Percentiles rank a stretch among this genome's conserved stretches.
Conservation (phyloP, 2,797 vertebrate species). For the Sternarchorhynchus goeldii region DNA sequence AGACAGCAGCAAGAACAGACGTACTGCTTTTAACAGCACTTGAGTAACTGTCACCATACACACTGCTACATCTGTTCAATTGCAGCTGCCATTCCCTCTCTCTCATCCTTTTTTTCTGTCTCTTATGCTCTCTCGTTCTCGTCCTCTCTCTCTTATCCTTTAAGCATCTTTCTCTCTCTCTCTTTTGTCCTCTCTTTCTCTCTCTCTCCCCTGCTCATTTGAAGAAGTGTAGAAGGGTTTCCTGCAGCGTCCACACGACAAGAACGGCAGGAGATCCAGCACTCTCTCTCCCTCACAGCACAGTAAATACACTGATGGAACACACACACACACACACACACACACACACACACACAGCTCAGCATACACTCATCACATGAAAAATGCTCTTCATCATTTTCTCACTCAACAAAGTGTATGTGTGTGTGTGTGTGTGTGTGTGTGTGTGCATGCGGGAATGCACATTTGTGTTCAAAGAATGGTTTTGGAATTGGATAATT, state of each 20-base stretch:
- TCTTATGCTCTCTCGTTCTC: neutral
- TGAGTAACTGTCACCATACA: constrained; percentile 6
- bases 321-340: neutral
- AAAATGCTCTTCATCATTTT: neutral
- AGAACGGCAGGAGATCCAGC: neutral
- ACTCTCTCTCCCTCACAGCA: constrained; percentile 10
- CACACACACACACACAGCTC: neutral
- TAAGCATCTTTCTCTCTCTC: constrained; percentile 4
- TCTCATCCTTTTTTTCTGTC: neutral
- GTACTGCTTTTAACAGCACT: constrained; percentile 2
- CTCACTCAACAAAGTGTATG: neutral
- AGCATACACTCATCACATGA: neutral
- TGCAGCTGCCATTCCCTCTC: neutral
- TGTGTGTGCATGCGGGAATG: neutral
- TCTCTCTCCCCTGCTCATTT: neutral
- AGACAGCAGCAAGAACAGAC: constrained; percentile 16
- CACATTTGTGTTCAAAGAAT: too few relatives aligned
- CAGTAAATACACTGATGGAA: constrained; percentile 20
- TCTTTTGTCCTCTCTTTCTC: neutral
- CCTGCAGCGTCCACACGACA: neutral
- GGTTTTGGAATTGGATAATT: too few relatives aligned
- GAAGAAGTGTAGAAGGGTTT: constrained; percentile 20
- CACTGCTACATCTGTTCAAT: neutral
- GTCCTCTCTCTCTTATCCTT: constrained; percentile 1
- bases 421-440: neutral